Base-by-base conservation (phyloP, 2,113 vertebrate species). In the Tetrao urogallus region DNA sequence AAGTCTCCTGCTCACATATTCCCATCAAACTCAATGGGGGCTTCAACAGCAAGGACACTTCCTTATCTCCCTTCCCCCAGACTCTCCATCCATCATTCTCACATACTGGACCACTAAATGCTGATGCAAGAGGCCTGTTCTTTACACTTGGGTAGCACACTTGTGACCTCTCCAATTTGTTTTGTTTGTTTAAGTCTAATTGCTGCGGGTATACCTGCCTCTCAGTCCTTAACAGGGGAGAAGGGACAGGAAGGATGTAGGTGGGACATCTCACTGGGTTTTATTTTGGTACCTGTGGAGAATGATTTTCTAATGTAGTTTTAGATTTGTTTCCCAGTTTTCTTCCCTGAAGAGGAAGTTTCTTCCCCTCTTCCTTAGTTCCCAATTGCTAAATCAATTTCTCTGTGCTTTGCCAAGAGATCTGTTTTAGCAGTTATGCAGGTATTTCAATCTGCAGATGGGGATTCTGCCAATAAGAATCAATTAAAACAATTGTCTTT, bases 71-170 rank as follows among this genome's bases (percentile, higher is more conserved):
- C 86, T 94, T 85, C 73, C 89, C 73, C 86, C 88, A 76, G 54
- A 50, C 63, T 61, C 85, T 69, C 58, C 82, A 94, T 96, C 88
- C 86, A 89, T 96, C 94, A 96, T 93, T 86, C 95, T 96, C 56
- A 60, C 92, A 91, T 94, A 86, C 92, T 93, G 82, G 65, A 76
- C 81, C 58, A 36, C 90, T 82, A 89, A 92, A 92, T 72, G 76
- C 91, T 93, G 78, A 93, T 85, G 91, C 82, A 90, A 95, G 89
- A 50, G 61, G 69, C 70, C 81, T 82, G 85, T 77, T 91, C 75
- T 93, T 93, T 96, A 87, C 91, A 58, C 91, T 91, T 85, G 81
- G 65, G 74, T 81, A 89, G 84, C 86, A 94, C 36, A 58, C 42
- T 89, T 36, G 5, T 84, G 91, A 92, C 87, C 91, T 84, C 57